Evolutionary conservation across 1,140 invertebrate species (phyloP), one percentile per base, ranked within the genome.

Genomic region (Himalopsyche phryganea): DNA sequence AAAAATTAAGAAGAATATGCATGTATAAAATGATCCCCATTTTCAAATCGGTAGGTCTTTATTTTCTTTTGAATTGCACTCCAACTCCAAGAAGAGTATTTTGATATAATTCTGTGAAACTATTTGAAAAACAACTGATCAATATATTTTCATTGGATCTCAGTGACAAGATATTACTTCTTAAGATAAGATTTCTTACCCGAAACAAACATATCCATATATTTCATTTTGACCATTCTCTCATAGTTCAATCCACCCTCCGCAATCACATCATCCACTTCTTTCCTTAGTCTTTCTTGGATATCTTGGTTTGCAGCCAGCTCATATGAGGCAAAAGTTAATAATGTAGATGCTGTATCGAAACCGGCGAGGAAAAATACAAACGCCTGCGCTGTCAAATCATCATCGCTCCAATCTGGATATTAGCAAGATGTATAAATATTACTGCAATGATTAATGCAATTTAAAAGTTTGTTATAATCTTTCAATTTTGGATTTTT

Each of bases 231-330:
- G 42, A 57, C 61, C 6, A 80, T 55, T n/a, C 65, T 68, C 0
- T 80, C 77, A 60, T 72, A 77, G 1, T 66, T 69, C 4, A 79
- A 18, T 1, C 66, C 68, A 7, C 71, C 64, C 18, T 70, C 60
- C 19, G 73, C 69, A 23, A 72, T 67, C n/a, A 72, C 60, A 1
- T 70, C 61, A 36, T 66, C 67, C 14, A 86, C 73, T 67, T 87
- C 85, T 38, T 78, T 66, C 33, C 74, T 73, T 20, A 88, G 52
- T 66, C 73, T 79, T 4, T 78, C 67, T 60, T 87, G 84, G 9
- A 80, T 55, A 0, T 81, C 73, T 1, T 75, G 76, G 66, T 85
- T 74, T 9, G 75, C 58, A 0, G 83, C 80, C 7, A 88, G 65
- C 41, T 79, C 73, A 58, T 77, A 74, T 1, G 73, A 57, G 10